A percentile compares a stretch with the other conserved stretches of the same genome.
Conservation (phyloP, 2,888 invertebrate species). For the Epiperipatus broadwayi region DNA sequence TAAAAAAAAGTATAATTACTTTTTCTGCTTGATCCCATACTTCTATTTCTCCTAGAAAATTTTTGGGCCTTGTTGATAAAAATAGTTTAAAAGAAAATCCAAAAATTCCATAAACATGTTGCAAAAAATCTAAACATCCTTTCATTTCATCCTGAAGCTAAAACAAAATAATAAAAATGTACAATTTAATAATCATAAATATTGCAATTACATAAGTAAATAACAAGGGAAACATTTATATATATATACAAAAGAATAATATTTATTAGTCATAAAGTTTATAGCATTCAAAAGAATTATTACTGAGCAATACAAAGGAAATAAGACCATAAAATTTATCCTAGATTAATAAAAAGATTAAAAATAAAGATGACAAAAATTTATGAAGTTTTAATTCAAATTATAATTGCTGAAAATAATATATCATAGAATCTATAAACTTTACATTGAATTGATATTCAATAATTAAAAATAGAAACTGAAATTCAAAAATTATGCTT, state of each 20-base stretch:
- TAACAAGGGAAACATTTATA: not conserved
- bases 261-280: too few species aligned
- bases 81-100: conserved; percentile 85
- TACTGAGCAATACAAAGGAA: too few species aligned
- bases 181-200: not conserved
- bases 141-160: conserved; percentile 65
- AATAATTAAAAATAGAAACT: too few species aligned
- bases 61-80: conserved; percentile 83
- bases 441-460: too few species aligned
- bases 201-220: not conserved
- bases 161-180: conserved; percentile 13
- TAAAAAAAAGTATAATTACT: conserved; percentile 27
- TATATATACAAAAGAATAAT: not conserved
- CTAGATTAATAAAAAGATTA: too few species aligned
- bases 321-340: too few species aligned
- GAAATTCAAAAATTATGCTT: too few species aligned
- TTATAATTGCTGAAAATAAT: too few species aligned
- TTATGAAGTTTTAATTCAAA: too few species aligned
- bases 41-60: conserved; percentile 65
- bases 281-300: too few species aligned
- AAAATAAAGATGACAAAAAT: too few species aligned
- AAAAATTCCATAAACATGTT: conserved; percentile 66
- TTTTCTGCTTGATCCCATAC: conserved; percentile 87
- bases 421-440: too few species aligned
- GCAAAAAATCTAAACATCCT: conserved; percentile 66